These are phyloP conservation scores for Actenoides hombroni DNA, from an alignment of 2,113 vertebrate genomes.

Conservation along the genomic window DNA sequence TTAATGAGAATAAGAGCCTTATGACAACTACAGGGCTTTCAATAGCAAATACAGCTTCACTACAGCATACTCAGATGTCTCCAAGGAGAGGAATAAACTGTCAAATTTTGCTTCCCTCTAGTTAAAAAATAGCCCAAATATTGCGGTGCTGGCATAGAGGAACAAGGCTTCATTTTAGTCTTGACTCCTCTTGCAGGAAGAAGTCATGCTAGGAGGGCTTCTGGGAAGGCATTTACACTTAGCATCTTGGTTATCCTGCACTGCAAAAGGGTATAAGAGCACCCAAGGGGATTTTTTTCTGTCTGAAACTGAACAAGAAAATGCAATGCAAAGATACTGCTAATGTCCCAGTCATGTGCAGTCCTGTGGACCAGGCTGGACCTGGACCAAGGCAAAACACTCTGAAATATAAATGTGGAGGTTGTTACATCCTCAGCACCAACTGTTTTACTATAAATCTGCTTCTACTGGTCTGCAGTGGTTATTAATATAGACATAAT, in stretches of 20 bases:
- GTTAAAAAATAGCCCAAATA: not conserved
- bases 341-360: not conserved
- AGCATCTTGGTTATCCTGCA: not conserved
- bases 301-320: not conserved
- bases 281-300: not conserved
- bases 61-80: not conserved
- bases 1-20: constrained; percentile 41
- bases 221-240: not conserved
- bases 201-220: not conserved
- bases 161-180: not conserved
- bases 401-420: not conserved
- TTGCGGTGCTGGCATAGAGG: not conserved
- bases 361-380: not conserved
- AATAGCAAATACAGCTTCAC: not conserved
- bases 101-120: not conserved
- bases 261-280: not conserved
- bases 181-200: not conserved
- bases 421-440: not conserved
- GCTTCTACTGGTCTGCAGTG: not conserved
- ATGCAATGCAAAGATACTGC: not conserved
- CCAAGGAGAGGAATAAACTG: not conserved
- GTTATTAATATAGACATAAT: not conserved
- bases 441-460: not conserved
- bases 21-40: constrained; percentile 5
- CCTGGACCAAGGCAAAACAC: not conserved